These are phyloP conservation scores for Glossosoma conforme DNA, from an alignment of 1,140 invertebrate species.

Conservation along the genomic window DNA sequence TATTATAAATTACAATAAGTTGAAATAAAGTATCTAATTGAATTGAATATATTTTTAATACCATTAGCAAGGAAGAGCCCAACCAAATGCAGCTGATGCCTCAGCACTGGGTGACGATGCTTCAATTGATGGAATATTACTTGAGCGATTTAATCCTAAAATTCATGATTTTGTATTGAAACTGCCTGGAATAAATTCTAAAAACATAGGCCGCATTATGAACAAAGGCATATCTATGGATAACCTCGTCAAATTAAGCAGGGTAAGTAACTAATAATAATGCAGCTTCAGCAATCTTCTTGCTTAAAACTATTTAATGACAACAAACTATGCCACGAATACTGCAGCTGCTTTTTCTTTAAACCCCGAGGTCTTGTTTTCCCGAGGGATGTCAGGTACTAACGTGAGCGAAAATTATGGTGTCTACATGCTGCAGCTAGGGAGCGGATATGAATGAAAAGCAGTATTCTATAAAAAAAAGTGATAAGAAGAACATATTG, in stretches of 20 bases:
- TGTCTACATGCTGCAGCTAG: too few relatives aligned
- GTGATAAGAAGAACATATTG: too few relatives aligned
- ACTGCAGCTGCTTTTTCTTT: too few relatives aligned
- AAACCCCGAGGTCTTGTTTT: too few relatives aligned
- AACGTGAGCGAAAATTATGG: too few relatives aligned
- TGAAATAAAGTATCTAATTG: not conserved
- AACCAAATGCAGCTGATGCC: slow-evolving; percentile 70
- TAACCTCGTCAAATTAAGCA: slow-evolving; percentile 54
- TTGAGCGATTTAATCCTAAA: slow-evolving; percentile 69
- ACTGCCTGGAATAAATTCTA: slow-evolving; percentile 84
- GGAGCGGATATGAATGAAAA: too few relatives aligned
- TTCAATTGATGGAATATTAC: slow-evolving; percentile 51
- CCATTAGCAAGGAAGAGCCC: slow-evolving; percentile 63
- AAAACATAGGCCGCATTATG: slow-evolving; percentile 77
- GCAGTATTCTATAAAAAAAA: too few relatives aligned
- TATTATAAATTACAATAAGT: not conserved
- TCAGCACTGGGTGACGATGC: slow-evolving; percentile 60
- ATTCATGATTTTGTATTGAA: slow-evolving; percentile 85
- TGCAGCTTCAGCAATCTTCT: too few relatives aligned
- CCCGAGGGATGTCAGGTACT: too few relatives aligned
- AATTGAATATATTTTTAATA: slow-evolving; percentile 22
- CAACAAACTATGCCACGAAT: too few relatives aligned
- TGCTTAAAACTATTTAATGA: too few relatives aligned
- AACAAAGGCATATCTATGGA: slow-evolving; percentile 73
- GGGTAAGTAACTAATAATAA: too few relatives aligned